Evolutionary conservation across 2,797 vertebrate species (phyloP), one percentile per base, ranked within the genome.

Genomic region (Menidia menidia): DNA sequence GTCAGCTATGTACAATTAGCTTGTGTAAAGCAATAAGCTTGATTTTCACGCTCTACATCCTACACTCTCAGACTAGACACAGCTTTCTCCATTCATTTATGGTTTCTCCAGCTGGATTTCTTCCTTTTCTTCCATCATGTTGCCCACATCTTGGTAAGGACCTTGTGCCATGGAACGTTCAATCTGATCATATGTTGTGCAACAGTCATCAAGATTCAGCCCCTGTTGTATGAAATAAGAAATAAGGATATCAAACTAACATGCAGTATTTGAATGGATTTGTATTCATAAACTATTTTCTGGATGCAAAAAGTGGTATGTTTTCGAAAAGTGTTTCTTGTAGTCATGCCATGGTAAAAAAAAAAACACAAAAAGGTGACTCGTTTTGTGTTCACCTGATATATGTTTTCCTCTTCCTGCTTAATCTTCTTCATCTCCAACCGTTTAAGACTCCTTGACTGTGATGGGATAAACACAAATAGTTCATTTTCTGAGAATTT

Each of bases 171-270:
- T 92, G 39, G 85, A 81, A 19, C 93, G 90, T 31, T 95, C 94
- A 43, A 97, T 96, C 85, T 96, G 94, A 81, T 97, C 95, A 16
- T 97, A 97, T 74, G 94, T 87, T 55, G 94, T 80, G 53, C 78
- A 83, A 55, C 95, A 96, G 2, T 96, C 95, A 0, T 97, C 96
- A 3, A 97, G 82, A 82, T 96, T 96, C 16, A 97, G 90, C 39
- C 96, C 96, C 96, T 97, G 68, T 16, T 16, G 56, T 69, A 31
- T 19, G 53, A 74, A 42, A 70, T 15, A 59, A 67, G 16, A 14
- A 58, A 41, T 32, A 62, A 39, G 0, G 10, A 62, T 61, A 52
- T 47, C 30, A 70, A 58, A 30, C 4, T 39, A 71, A 47, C 32
- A 39, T 32, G 4, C 16, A 56, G 52, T 1, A 57, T 55, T 55